Evolutionary conservation across 2,113 vertebrate genomes (phyloP), one percentile per base, ranked within the genome.

Genomic region (Xenus cinereus): DNA sequence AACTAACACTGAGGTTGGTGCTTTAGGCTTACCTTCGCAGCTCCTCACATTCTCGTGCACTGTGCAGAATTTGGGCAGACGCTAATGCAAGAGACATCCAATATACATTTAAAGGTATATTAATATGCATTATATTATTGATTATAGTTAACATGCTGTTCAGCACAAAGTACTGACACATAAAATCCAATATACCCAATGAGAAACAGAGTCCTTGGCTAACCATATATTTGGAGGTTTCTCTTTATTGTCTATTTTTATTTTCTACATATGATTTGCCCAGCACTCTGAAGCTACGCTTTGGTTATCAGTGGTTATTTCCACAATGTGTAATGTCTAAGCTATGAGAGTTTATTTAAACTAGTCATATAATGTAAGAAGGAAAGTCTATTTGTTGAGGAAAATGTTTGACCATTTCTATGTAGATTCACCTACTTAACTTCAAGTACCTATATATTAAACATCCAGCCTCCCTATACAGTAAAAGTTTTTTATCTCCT

Each of bases 101-200:
- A 33, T 37, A 43, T 5, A 11, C 4, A 66, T 86, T 74, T 75
- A 68, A 81, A 81, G 5, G 5, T 35, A 12, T 66, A 59, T 46
- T 43, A 67, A 30, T 50, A 67, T n/a, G 3, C 15, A 33, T 84
- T 50, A 8, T 62, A 26, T 32, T 84, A 84, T 45, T 77, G 14
- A 62, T 62, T 84, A 33, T 35, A 57, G 6, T 3, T 87, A 41
- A 50, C 37, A 10, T 4, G 16, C 4, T 45, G 0, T 32, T 78
- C 28, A 89, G 26, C 18, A 67, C 12, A 23, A 63, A 50, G 8
- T 33, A 45, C 13, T 90, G 33, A 45, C 8, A 12, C 2, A 2
- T 35, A 43, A 15, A 7, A 41, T 37, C 6, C 0, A 1, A 0
- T 18, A 59, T 37, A 7, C 74, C 13, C 20, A 74, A 3, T 20